Evolutionary conservation across 2,888 invertebrate species (phyloP), one percentile per base, ranked within the genome.

Genomic region (Torymus auratus): DNA sequence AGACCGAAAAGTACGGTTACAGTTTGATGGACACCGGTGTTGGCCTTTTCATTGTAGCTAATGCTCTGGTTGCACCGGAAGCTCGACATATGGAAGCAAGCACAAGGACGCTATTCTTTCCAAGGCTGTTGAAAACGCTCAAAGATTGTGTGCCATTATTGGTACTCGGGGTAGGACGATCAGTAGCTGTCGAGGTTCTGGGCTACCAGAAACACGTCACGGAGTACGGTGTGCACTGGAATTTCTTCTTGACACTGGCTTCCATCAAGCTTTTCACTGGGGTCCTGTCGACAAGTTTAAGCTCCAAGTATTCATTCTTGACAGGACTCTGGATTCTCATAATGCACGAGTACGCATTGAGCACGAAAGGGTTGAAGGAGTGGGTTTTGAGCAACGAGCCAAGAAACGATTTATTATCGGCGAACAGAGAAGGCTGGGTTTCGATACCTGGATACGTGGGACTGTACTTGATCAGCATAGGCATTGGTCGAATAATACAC

Each of bases 211-310:
- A 96, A 86, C 96, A 97, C 90, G 94, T 96, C 0, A 94, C 96
- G 0, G 99, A 99, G 90, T 99, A 99, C 92, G 99, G 99, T 0
- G 93, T 95, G 0, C 99, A 99, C 90, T 98, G 99, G 97, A 99
- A 99, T 91, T 99, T 99, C 90, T 99, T 99, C 91, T 95, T 98
- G 84, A 99, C 98, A 0, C 91, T 99, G 78, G 97, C 96, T 2
- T 91, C 95, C 60, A 95, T 97, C 17, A 97, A 96, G 91, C 89
- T 97, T 0, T 87, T 96, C 20, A 94, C 95, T 58, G 94, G 94
- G 0, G 83, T 94, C 11, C 86, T 96, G 61, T 91, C 95, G 65
- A 92, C 91, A 69, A 89, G 93, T 12, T 89, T 94, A 1, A 90
- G 92, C 55, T 90, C 93, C 0, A 89, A 91, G 60, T 91, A 92